Conservation (phyloP, 2,797 vertebrate species). For the Vireo griseus region DNA sequence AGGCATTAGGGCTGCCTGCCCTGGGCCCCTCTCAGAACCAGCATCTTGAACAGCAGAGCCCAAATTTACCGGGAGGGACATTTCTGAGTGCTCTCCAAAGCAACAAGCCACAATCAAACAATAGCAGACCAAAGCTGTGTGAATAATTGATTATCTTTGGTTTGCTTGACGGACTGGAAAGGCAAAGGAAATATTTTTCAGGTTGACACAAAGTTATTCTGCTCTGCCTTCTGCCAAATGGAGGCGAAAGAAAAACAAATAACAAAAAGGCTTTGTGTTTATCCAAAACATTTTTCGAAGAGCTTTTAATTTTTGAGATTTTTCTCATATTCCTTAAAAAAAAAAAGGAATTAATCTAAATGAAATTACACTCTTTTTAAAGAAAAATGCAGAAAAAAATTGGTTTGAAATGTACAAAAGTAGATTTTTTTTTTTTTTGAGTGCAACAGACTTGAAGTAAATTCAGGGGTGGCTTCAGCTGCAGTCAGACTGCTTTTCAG, state of each 20-base stretch:
- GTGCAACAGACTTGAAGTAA: neutral
- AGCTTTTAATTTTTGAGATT: neutral
- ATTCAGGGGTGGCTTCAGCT: neutral
- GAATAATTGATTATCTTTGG: conserved; percentile 57
- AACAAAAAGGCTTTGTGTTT: neutral
- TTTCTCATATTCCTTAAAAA: neutral
- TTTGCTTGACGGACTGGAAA: conserved; percentile 35
- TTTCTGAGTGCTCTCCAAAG: neutral
- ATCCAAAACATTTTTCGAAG: neutral
- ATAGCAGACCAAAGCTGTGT: conserved; percentile 31
- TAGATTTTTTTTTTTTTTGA: neutral
- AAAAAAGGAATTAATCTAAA: neutral
- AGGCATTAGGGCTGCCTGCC: neutral
- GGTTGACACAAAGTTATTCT: conserved; percentile 53
- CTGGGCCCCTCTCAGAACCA: neutral
- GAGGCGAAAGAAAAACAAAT: neutral
- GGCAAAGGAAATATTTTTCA: conserved; percentile 46
- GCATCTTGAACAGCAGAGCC: neutral
- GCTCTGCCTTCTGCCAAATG: neutral
- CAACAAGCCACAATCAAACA: conserved; percentile 1
- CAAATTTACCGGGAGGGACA: neutral
- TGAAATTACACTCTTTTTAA: neutral
- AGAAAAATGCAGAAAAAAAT: neutral
- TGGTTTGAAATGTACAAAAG: neutral
- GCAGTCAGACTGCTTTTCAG: neutral